Base-by-base conservation (phyloP, 2,888 invertebrate genomes). In the Drosophila demipolita region DNA sequence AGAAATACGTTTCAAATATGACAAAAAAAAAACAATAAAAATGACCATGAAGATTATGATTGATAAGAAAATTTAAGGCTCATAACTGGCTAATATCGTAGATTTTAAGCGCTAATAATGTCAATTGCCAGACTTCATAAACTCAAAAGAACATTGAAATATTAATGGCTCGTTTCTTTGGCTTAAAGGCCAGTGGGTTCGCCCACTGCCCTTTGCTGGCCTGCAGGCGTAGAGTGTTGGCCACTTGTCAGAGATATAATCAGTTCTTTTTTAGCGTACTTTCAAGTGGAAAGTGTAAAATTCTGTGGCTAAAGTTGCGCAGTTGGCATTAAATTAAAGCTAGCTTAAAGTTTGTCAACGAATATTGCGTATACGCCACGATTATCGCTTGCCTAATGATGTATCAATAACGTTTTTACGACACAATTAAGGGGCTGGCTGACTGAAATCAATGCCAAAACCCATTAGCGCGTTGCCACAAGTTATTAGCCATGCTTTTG, bases 361-460 rank as follows among this genome's bases (percentile, higher is more conserved):
- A 61, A 77, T 75, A 79, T 81, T 69, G 75, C 72, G 85, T 55
- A 85, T 85, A 72, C 82, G 86, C 79, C 71, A 60, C 45, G 75
- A 69, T 75, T 80, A 81, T 77, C 81, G 77, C 75, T 35, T 77
- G 88, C 72, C 83, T 87, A 85, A 85, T 85, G 85, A 85, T 79
- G 88, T 83, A 85, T 85, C 86, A 81, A 83, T 85, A 85, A 86
- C 83, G 67, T 70, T 66, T 85, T 84, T 78, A 87, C 73, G 84
- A 87, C 80, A 69, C 83, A 85, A 87, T 87, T 84, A 84, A 84
- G 59, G 15, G 7, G 36, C 11, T 52, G 53, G 36, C 32, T 49
- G 29, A 32, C 52, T 71, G 67, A 76, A 84, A 84, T 87, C 87
- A 87, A 82, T 78, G 72, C 60, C 63, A 49, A 20, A 55, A 60